phyloP scores from a whole-genome alignment of 2,888 invertebrate genomes.

The Trypoxylon attenuatum region DNA sequence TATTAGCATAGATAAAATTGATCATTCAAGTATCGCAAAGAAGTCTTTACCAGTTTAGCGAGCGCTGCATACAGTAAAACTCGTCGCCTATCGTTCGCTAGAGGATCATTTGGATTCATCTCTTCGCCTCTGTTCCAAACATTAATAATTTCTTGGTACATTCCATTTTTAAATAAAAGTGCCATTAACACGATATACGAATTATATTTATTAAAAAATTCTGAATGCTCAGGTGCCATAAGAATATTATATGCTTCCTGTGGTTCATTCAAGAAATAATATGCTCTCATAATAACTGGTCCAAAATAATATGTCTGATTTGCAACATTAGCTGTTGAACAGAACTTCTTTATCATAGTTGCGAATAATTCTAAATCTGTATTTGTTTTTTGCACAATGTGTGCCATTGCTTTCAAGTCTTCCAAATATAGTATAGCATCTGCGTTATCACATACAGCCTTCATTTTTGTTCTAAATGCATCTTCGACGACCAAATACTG shows the following conservation, averaged over 20 bases:
- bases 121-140: slow-evolving; percentile 80
- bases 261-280: slow-evolving; percentile 82
- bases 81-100: slow-evolving; percentile 78
- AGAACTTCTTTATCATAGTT: slow-evolving; percentile 83
- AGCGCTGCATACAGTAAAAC: slow-evolving; percentile 83
- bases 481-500: slow-evolving; percentile 80
- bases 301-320: slow-evolving; percentile 86
- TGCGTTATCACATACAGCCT: slow-evolving; percentile 75
- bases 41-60: slow-evolving; percentile 82
- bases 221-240: slow-evolving; percentile 78
- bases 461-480: slow-evolving; percentile 84
- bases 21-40: background rate
- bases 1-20: background rate
- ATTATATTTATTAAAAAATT: slow-evolving; percentile 84
- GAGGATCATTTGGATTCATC: slow-evolving; percentile 80
- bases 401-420: slow-evolving; percentile 88
- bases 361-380: slow-evolving; percentile 80
- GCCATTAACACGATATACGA: slow-evolving; percentile 83
- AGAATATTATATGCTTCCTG: slow-evolving; percentile 81
- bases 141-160: slow-evolving; percentile 81
- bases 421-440: slow-evolving; percentile 87
- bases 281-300: slow-evolving; percentile 88
- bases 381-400: slow-evolving; percentile 79
- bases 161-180: slow-evolving; percentile 81
- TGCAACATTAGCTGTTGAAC: slow-evolving; percentile 82